These are phyloP conservation scores for Hippocampus comes DNA, from an alignment of 2,113 vertebrate genomes.

Conservation along the genomic window DNA sequence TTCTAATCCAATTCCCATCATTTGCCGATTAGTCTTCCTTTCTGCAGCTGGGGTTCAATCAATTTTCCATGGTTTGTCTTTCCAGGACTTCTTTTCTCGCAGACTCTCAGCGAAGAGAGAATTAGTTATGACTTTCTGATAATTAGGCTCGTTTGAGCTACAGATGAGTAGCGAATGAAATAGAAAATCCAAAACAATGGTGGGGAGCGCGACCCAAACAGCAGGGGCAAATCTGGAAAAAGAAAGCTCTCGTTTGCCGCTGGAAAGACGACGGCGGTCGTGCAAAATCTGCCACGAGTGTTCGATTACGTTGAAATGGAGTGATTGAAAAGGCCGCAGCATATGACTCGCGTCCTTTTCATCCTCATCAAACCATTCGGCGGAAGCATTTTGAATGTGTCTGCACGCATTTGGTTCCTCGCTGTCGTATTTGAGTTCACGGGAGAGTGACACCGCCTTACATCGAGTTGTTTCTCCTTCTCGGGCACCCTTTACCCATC, in stretches of 20 bases:
- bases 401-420: neutral
- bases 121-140: neutral
- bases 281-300: neutral
- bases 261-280: neutral
- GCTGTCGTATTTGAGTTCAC: slow-evolving; percentile 1
- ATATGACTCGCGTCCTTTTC: slow-evolving; percentile 4
- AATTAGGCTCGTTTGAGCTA: slow-evolving; percentile 1
- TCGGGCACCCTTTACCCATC: slow-evolving; percentile 3
- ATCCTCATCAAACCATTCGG: neutral
- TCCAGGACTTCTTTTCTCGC: neutral
- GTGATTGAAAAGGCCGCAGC: slow-evolving; percentile 4
- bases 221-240: neutral
- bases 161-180: neutral
- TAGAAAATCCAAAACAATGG: neutral
- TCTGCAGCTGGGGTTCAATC: slow-evolving; percentile 3
- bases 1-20: slow-evolving; percentile 11
- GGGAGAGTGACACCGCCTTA: neutral
- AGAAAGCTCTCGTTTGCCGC: neutral
- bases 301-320: neutral
- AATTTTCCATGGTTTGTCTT: slow-evolving; percentile 5
- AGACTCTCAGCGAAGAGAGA: slow-evolving; percentile 3
- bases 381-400: neutral
- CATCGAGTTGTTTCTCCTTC: slow-evolving; percentile 3
- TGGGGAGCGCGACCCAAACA: neutral
- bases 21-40: slow-evolving; percentile 12